A percentile compares a stretch with the other conserved stretches of the same genome.
Evolutionary conservation across 92 coral and sea anemone genomes (phyloP).

Genomic region (Epizoanthus ramosus): DNA sequence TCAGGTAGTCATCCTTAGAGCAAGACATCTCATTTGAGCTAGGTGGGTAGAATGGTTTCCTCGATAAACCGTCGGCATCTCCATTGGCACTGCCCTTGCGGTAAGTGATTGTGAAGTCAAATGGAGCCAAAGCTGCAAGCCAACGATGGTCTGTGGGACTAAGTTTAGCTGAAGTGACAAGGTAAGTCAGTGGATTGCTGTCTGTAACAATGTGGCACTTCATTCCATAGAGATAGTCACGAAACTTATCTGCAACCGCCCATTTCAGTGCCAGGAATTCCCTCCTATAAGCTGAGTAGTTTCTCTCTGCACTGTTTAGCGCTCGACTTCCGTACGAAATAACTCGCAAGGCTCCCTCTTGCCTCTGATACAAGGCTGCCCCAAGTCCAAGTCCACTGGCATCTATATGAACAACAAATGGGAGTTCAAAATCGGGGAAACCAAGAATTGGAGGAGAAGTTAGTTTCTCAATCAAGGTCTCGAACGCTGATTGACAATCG

Average conservation of each 20-base stretch:
- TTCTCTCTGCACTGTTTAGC: constrained; percentile 32
- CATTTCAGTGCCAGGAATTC: constrained; percentile 58
- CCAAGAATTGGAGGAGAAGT: constrained; percentile 55
- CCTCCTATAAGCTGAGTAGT: constrained; percentile 15
- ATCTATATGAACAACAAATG: constrained; percentile 57
- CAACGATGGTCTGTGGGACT: constrained; percentile 57
- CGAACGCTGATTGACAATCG: constrained; percentile 53
- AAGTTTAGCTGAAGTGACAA: constrained; percentile 50
- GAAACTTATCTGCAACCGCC: constrained; percentile 52
- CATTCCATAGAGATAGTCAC: constrained; percentile 45
- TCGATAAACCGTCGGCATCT: constrained; percentile 49
- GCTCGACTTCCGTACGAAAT: constrained; percentile 51
- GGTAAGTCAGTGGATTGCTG: constrained; percentile 52
- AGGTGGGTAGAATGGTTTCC: constrained; percentile 1
- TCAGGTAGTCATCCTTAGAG: background rate
- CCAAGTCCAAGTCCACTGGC: constrained; percentile 62
- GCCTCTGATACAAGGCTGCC: constrained; percentile 52
- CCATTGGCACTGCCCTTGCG: constrained; percentile 34
- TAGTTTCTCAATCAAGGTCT: constrained; percentile 28
- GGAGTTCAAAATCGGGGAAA: constrained; percentile 49
- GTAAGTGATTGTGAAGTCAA: constrained; percentile 48
- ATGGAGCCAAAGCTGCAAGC: constrained; percentile 43
- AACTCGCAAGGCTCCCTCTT: constrained; percentile 44
- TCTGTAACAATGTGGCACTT: constrained; percentile 49
- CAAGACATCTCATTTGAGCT: background rate